These are phyloP conservation scores for Drosophila ezoana DNA, from an alignment of 2,888 invertebrate species.

Conservation along the genomic window DNA sequence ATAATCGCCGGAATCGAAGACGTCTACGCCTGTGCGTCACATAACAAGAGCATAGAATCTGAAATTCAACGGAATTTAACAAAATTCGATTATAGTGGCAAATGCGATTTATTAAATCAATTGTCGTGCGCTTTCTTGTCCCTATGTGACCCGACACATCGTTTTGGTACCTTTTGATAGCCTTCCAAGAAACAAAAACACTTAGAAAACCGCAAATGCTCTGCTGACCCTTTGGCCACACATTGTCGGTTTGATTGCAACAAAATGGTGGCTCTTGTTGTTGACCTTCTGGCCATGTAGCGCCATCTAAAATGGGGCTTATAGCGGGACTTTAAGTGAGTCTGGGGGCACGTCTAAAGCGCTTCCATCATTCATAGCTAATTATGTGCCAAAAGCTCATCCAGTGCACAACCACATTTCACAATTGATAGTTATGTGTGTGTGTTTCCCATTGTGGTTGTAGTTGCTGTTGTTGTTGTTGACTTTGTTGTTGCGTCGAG, in stretches of 20 bases:
- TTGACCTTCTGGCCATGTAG: conserved; percentile 7
- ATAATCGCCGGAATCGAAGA: no score
- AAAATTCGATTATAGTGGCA: background rate
- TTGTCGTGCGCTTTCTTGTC: background rate
- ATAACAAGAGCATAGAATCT: no score
- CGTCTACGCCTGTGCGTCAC: no score
- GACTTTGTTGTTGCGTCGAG: background rate
- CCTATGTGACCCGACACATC: no score
- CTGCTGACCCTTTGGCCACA: conserved; percentile 31
- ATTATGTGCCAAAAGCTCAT: conserved; percentile 52
- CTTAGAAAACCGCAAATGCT: conserved; percentile 17
- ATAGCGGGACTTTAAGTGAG: conserved; percentile 1
- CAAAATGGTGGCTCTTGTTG: conserved; percentile 14
- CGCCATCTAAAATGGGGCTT: background rate
- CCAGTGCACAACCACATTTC: conserved; percentile 44
- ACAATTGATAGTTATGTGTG: conserved; percentile 45
- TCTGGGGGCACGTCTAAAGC: conserved; percentile 5
- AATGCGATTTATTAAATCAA: background rate
- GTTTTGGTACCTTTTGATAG: conserved; percentile 10
- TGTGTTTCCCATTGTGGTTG: conserved; percentile 2
- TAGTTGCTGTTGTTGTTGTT: background rate
- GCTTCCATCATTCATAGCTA: conserved; percentile 47
- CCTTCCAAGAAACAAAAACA: conserved; percentile 12
- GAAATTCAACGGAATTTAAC: no score
- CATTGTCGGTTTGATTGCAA: conserved; percentile 36